Evolutionary conservation across 2,113 vertebrate genomes (phyloP), one percentile per base, ranked within the genome.

Genomic region (Serilophus lunatus): DNA sequence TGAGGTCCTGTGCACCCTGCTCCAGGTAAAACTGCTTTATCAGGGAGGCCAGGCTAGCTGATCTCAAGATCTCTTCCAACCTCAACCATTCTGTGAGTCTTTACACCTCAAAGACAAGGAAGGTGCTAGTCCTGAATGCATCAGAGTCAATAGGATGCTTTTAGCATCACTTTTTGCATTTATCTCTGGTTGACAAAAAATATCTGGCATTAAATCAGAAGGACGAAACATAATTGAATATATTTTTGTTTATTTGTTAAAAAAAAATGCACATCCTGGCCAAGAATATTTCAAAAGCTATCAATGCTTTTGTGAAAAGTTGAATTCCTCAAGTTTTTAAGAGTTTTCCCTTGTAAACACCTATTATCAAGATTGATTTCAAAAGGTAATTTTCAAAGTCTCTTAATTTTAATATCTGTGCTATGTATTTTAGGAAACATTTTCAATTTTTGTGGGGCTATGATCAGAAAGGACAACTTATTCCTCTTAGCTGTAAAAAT

Each of bases 61-160:
- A 63, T 42, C 35, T 63, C 0, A 0, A 33, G 17, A 9, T 23
- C 53, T 18, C 14, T 31, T 18, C 22, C 40, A 16, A 12, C 4
- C 5, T 20, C 25, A 40, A 6, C 5, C 26, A 89, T 28, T 63
- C 25, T 61, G 31, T 63, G 54, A 8, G 25, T 42, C 3, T n/a
- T 1, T 9, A 31, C 23, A n/a, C 8, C 23, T 28, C 22, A 60
- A 89, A 91, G 11, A 38, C 3, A 8, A 86, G 33, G 24, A 91
- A 93, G 20, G 8, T 86, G 23, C 29, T 18, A 13, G 38, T 17
- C 47, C 45, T 36, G 86, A 86, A 72, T 16, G 38, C 2, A 8
- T 7, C 13, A 57, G 38, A 60, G 28, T 80, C 42, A 74, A 42
- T 6, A 63, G 13, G 25, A 57, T 12, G 9, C 75, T 90, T 74